Base-by-base conservation (phyloP, 1,140 invertebrate species). In the Nymphalis io region DNA sequence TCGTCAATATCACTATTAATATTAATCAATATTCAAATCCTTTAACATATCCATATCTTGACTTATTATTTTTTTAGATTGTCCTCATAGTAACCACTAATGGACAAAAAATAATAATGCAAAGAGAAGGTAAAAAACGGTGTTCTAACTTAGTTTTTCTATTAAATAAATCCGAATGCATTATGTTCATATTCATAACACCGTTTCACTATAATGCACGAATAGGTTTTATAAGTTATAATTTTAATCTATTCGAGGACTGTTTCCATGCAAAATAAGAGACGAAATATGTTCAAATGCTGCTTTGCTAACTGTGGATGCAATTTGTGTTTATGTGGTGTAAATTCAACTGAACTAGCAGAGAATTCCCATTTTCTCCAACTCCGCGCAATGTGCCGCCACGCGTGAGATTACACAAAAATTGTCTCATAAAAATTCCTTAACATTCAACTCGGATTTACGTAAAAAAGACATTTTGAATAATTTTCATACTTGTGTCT, bases 331-430 rank as follows among this genome's bases (percentile, higher is more conserved):
- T 68, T 68, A 67, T 21, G 59, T 40, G 46, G 48, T 68, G 59
- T 68, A 60, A 68, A 68, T 68, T 68, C 59, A 46, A 48, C 5
- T 57, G 44, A 60, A 69, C 66, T 61, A 55, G 58, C 33, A 40
- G 33, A 16, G 59, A 53, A 60, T 69, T 55, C 46, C 21, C 65
- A 68, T 60, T 68, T 61, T 44, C 67, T 27, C 21, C 13, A 53
- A 60, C 51, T 42, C 33, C 66, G 70, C 68, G 71, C 70, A 79
- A 79, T 73, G 74, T 75, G 67, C 76, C 77, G 55, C 68, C 71
- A 71, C 38, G 73, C 77, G 73, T 71, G 67, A 60, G 60, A 81
- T 81, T 81, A 71, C 23, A 74, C 68, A 79, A 75, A 75, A 79
- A 77, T 81, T 69, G 73, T 71, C 53, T 66, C 73, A 75, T 80